phyloP scores from a whole-genome alignment of 1,140 invertebrate species.

The Eupeodes corollae region DNA sequence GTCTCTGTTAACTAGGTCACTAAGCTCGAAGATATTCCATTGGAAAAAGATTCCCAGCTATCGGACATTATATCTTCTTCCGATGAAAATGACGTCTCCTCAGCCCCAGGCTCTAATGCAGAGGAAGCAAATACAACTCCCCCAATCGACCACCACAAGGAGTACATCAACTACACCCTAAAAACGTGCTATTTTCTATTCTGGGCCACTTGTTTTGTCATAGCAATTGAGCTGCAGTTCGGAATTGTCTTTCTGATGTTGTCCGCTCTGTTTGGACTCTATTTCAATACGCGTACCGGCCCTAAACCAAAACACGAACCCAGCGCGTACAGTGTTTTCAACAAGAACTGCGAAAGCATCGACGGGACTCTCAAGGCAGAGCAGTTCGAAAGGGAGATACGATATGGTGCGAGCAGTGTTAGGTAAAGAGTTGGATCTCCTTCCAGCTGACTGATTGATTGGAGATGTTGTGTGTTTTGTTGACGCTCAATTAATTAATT shows the following conservation, averaged over 20 bases:
- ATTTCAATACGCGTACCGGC: slow-evolving; percentile 65
- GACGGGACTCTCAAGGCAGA: slow-evolving; percentile 91
- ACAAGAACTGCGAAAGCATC: slow-evolving; percentile 83
- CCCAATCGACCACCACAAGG: too few relatives aligned
- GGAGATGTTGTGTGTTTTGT: too few relatives aligned
- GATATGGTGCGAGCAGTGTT: slow-evolving; percentile 47
- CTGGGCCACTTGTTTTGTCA: slow-evolving; percentile 52
- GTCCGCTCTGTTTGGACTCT: slow-evolving; percentile 70
- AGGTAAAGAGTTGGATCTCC: slow-evolving; percentile 4
- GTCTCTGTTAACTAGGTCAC: too few relatives aligned
- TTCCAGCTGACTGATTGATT: too few relatives aligned
- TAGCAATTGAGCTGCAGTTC: slow-evolving; percentile 72
- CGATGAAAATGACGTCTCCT: too few relatives aligned
- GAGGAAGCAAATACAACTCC: too few relatives aligned
- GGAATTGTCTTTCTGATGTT: slow-evolving; percentile 80
- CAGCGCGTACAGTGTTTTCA: slow-evolving; percentile 97
- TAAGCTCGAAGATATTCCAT: too few relatives aligned
- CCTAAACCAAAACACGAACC: slow-evolving; percentile 60
- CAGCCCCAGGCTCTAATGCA: too few relatives aligned
- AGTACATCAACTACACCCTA: slow-evolving; percentile 22
- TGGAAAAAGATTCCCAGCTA: too few relatives aligned
- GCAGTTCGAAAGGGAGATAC: slow-evolving; percentile 81
- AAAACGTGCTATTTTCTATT: slow-evolving; percentile 45
- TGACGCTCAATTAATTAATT: too few relatives aligned
- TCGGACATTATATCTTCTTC: too few relatives aligned